These are phyloP conservation scores for Mastacembelus armatus DNA, from an alignment of 2,797 vertebrate species.

Conservation along the genomic window DNA sequence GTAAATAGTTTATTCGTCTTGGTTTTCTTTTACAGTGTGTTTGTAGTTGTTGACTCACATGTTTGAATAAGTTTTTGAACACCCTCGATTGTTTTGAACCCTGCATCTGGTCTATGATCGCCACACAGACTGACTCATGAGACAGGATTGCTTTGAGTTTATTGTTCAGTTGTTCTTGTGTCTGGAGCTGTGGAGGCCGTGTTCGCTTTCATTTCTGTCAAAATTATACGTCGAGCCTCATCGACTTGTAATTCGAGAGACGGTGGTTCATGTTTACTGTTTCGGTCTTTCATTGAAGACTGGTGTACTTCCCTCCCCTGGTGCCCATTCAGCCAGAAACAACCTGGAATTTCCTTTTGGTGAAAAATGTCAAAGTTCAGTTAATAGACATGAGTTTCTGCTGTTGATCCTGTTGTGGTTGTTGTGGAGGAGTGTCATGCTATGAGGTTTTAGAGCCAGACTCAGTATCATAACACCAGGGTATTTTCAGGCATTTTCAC, in stretches of 20 bases:
- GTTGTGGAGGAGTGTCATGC: constrained; percentile 46
- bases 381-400: constrained; percentile 25
- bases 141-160: constrained; percentile 22
- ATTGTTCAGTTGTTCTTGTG: constrained; percentile 33
- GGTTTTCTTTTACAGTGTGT: neutral
- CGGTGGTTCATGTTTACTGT: too few species aligned
- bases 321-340: neutral
- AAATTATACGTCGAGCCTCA: too few species aligned
- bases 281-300: constrained; percentile 19
- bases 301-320: neutral
- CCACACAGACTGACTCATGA: constrained; percentile 41
- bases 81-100: constrained; percentile 22
- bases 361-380: neutral
- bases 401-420: constrained; percentile 29
- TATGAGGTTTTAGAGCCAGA: constrained; percentile 52
- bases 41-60: constrained; percentile 5
- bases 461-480: constrained; percentile 29
- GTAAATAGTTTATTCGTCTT: constrained; percentile 1
- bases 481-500: constrained; percentile 43
- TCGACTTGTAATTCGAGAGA: too few species aligned
- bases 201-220: constrained; percentile 19
- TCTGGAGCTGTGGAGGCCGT: constrained; percentile 8
- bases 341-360: constrained; percentile 3
- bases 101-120: constrained; percentile 26
- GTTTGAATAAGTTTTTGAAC: constrained; percentile 11